Evolutionary conservation across 2,113 vertebrate genomes (phyloP).

Genomic region (Thalassarche chlororhynchos): DNA sequence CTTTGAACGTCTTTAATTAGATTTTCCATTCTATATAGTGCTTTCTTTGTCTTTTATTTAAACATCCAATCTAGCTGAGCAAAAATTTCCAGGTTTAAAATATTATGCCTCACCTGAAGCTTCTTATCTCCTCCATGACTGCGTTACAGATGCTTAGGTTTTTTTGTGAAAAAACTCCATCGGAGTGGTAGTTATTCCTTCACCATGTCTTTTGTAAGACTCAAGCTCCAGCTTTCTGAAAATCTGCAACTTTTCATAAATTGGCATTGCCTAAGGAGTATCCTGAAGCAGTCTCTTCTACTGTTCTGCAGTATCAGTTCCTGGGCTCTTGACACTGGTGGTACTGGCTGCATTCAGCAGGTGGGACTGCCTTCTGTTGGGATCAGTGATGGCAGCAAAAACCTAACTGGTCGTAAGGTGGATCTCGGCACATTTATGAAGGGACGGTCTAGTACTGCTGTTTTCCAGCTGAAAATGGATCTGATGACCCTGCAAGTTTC

Average conservation of each 20-base stretch:
- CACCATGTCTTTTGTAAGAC: not conserved
- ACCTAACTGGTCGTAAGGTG: not conserved
- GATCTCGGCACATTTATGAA: not conserved
- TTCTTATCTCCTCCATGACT: not conserved
- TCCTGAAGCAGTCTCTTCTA: not conserved
- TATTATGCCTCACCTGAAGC: not conserved
- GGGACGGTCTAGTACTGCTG: fast-evolving
- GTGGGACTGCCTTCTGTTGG: not conserved
- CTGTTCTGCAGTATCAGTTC: not conserved
- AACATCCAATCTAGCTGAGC: not conserved
- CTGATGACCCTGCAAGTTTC: not conserved
- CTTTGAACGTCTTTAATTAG: not conserved
- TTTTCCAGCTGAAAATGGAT: not conserved
- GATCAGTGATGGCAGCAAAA: not conserved
- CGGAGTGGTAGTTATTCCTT: not conserved
- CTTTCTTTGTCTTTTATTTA: constrained; percentile 8
- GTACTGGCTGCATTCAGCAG: not conserved
- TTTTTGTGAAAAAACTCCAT: fast-evolving
- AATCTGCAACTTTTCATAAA: not conserved
- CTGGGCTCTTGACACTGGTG: not conserved
- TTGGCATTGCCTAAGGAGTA: not conserved
- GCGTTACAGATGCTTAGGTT: not conserved
- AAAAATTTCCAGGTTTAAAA: not conserved
- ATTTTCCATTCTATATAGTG: not conserved
- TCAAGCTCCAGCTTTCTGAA: not conserved